Evolutionary conservation across 1,140 invertebrate species (phyloP), one percentile per base, ranked within the genome.

Genomic region (Conus betulinus): DNA sequence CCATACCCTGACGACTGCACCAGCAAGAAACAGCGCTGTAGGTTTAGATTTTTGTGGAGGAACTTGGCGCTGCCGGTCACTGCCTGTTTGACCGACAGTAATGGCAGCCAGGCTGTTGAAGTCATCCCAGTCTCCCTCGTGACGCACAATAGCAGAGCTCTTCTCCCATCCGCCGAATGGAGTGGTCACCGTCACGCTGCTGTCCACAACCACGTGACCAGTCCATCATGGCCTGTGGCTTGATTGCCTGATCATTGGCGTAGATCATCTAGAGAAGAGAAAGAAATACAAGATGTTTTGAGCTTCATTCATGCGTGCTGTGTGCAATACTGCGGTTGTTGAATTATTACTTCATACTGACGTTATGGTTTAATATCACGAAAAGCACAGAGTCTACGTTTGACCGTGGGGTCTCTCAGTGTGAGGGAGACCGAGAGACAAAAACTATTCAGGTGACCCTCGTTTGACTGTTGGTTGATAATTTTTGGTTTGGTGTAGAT

Each of bases 21-120:
- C n/a, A n/a, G n/a, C n/a, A n/a, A n/a, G n/a, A n/a, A n/a, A n/a
- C n/a, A n/a, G n/a, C n/a, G n/a, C n/a, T n/a, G n/a, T n/a, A n/a
- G 6, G 55, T 82, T 82, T 17, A 57, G n/a, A n/a, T n/a, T 23
- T 52, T 83, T 83, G 81, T 83, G 53, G 17, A 83, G 17, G 81
- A 83, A 83, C 23, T 83, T 83, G 15, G 55, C 5, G 52, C 27
- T 78, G 51, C 67, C 63, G 0, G 51, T 53, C 15, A 88, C 53
- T 5, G n/a, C 84, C 52, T 85, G 84, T 55, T n/a, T 74, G 51
- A n/a, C 27, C 71, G 71, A 85, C 82, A 15, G 17, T 67, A 52
- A 88, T 39, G 52, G 85, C 88, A 63, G 15, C 82, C n/a, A 85
- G 84, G 83, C 63, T 78, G 53, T 53, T 57, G 84, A 88, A 88